A percentile compares a stretch with the other conserved stretches of the same genome.
phyloP scores from a whole-genome alignment of 2,888 invertebrate genomes.

The Tryphoninae sp. region DNA sequence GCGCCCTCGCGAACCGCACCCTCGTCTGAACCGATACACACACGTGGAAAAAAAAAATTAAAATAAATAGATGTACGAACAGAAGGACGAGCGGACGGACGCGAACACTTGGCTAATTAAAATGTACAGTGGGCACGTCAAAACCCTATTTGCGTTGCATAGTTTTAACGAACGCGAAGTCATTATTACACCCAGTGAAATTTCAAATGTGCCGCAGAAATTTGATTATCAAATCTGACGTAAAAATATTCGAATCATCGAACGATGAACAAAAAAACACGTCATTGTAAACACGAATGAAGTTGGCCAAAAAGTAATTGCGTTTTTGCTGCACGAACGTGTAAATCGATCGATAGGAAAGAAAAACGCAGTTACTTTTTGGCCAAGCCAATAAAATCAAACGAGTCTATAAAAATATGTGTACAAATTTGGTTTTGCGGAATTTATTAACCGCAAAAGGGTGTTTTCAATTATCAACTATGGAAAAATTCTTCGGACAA shows the following conservation, averaged over 20 bases:
- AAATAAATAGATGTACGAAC: background rate
- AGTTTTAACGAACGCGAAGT: too few species aligned
- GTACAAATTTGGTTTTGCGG: background rate
- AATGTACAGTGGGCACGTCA: background rate
- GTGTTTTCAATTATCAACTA: background rate
- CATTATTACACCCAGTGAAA: too few species aligned
- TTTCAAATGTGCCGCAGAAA: too few species aligned
- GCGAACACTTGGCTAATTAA: constrained; percentile 11
- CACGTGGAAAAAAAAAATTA: background rate
- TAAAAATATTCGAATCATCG: background rate
- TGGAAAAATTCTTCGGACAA: background rate
- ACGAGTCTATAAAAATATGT: background rate
- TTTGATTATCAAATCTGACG: background rate
- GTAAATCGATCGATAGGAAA: background rate
- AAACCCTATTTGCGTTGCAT: too few species aligned
- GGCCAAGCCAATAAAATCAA: too few species aligned
- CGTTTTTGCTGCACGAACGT: too few species aligned
- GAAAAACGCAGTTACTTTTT: background rate
- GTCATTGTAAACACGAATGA: background rate
- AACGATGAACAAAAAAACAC: background rate
- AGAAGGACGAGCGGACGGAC: background rate
- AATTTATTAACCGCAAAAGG: constrained; percentile 3
- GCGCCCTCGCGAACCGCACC: constrained; percentile 44
- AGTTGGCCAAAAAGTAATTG: background rate
- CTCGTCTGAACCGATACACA: constrained; percentile 31